These are phyloP conservation scores for Dexiosoma caninum DNA, from an alignment of 2,888 invertebrate species.

Conservation along the genomic window DNA sequence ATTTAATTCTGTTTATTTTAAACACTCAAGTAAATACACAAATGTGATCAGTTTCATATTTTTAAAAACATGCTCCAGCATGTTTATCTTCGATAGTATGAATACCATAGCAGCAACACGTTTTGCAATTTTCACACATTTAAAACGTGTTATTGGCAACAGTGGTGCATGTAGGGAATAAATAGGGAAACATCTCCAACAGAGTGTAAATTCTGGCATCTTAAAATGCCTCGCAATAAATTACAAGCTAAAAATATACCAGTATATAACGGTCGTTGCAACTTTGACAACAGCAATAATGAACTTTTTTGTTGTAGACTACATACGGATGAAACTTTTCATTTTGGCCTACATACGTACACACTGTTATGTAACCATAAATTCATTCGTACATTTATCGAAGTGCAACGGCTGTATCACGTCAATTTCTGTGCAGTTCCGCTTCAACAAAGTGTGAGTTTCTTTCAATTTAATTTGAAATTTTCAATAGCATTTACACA, in stretches of 20 bases:
- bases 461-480: conserved; percentile 73
- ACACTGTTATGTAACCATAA: not conserved
- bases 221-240: conserved; percentile 2
- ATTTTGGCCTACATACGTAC: conserved; percentile 1
- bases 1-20: too few relatives aligned
- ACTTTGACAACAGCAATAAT: not conserved
- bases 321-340: not conserved
- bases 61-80: too few relatives aligned
- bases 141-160: too few relatives aligned
- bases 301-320: not conserved
- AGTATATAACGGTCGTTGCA: not conserved
- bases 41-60: too few relatives aligned
- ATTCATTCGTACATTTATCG: conserved; percentile 5
- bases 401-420: conserved; percentile 29
- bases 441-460: conserved; percentile 63
- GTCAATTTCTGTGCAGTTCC: conserved; percentile 54
- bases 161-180: not conserved
- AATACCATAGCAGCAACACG: too few relatives aligned
- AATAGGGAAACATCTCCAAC: conserved; percentile 36
- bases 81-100: too few relatives aligned
- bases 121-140: too few relatives aligned
- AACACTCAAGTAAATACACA: too few relatives aligned
- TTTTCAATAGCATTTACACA: conserved; percentile 63
- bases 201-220: conserved; percentile 46
- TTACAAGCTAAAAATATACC: conserved; percentile 7